A percentile compares a stretch with the other conserved stretches of the same genome.
Conservation (phyloP, 2,113 vertebrate species). For the Uria aalge region DNA sequence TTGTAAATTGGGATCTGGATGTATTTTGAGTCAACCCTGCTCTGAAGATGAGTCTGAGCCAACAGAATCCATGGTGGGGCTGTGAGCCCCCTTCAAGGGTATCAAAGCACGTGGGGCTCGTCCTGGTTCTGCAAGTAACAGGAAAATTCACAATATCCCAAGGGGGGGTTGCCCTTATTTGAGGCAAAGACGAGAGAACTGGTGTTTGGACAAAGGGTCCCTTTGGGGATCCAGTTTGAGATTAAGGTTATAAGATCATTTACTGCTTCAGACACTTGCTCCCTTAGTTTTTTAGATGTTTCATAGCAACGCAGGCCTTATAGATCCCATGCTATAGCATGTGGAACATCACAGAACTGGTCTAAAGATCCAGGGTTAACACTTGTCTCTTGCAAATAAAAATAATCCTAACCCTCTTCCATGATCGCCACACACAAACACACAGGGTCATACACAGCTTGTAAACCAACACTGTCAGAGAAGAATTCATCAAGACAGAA, state of each 20-base stretch:
- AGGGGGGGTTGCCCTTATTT: background rate
- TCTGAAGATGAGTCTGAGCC: background rate
- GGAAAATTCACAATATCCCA: background rate
- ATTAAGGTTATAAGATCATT: background rate
- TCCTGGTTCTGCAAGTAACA: rapidly evolving
- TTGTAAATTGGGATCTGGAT: background rate
- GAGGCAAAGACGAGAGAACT: background rate
- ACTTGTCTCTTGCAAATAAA: background rate
- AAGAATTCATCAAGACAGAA: background rate
- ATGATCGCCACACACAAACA: background rate
- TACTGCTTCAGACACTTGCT: background rate
- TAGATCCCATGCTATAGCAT: background rate
- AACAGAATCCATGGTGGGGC: background rate
- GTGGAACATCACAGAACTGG: background rate
- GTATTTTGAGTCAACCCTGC: background rate
- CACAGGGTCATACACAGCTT: background rate
- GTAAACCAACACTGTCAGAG: background rate
- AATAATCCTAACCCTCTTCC: background rate
- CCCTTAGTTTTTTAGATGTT: background rate
- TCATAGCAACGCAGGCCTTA: background rate
- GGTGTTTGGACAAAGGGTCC: background rate
- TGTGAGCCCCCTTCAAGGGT: background rate
- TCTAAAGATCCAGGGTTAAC: background rate
- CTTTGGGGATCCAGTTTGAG: background rate
- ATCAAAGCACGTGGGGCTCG: background rate